These are phyloP conservation scores for Xenopus tropicalis DNA, from an alignment of 2,113 vertebrate genomes.

Conservation along the genomic window UCB_Xtro_10.0 CM004444.2:12184501-12185000, in stretches of 20 bases:
- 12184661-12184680: not conserved
- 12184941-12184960: no score
- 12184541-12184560: no score
- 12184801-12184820: slow-evolving; percentile 30
- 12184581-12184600: no score
- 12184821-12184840: slow-evolving; percentile 2
- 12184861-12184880: slow-evolving; percentile 11
- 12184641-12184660: not conserved
- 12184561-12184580: no score
- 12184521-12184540: not conserved
- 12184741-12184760: not conserved
- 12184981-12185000: no score
- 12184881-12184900: no score
- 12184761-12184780: slow-evolving; percentile 1
- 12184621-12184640: not conserved
- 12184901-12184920: no score
- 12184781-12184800: slow-evolving; percentile 11
- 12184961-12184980: no score
- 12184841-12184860: slow-evolving; percentile 22
- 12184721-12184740: not conserved
- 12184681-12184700: not conserved
- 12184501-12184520: not conserved
- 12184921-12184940: no score
- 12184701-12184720: not conserved
- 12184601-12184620: not conserved